Percentiles rank a stretch among this genome's conserved stretches.
Conservation (phyloP, 2,888 invertebrate genomes). For the Dyspetes luteomarginatus region DNA sequence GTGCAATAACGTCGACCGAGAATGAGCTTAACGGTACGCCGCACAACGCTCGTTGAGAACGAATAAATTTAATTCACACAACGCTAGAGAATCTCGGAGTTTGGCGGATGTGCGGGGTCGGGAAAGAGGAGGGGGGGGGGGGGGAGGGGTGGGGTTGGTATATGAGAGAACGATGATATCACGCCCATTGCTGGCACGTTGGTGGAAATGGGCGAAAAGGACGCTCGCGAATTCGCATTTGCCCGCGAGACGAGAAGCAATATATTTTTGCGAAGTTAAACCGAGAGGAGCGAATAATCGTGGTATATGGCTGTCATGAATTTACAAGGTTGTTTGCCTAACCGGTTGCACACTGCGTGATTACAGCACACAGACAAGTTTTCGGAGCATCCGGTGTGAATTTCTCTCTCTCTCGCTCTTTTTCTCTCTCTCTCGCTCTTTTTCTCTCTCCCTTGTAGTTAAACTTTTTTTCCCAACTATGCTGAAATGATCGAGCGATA, state of each 20-base stretch:
- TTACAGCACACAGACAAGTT: slow-evolving; percentile 74
- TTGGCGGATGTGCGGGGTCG: no score
- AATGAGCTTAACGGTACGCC: slow-evolving; percentile 58
- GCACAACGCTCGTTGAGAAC: slow-evolving; percentile 53
- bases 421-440: neutral
- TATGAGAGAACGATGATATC: slow-evolving; percentile 65
- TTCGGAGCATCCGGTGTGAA: slow-evolving; percentile 60
- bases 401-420: slow-evolving; percentile 17
- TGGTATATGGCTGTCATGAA: slow-evolving; percentile 70
- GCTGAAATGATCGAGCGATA: neutral
- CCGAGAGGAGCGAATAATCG: slow-evolving; percentile 57
- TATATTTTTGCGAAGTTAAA: slow-evolving; percentile 53
- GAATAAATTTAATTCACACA: slow-evolving; percentile 68
- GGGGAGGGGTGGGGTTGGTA: no score
- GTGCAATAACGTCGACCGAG: slow-evolving; percentile 43
- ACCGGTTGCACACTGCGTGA: slow-evolving; percentile 63
- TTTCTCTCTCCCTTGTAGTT: neutral
- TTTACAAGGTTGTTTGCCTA: slow-evolving; percentile 77
- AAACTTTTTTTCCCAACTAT: neutral
- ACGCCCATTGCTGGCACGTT: slow-evolving; percentile 1
- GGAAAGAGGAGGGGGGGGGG: no score
- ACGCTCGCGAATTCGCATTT: slow-evolving; percentile 19
- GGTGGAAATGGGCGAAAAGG: slow-evolving; percentile 33
- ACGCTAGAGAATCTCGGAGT: slow-evolving; percentile 54
- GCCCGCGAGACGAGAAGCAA: slow-evolving; percentile 12